Evolutionary conservation across 2,888 invertebrate species (phyloP).

Genomic region (Tortricodes alternella): DNA sequence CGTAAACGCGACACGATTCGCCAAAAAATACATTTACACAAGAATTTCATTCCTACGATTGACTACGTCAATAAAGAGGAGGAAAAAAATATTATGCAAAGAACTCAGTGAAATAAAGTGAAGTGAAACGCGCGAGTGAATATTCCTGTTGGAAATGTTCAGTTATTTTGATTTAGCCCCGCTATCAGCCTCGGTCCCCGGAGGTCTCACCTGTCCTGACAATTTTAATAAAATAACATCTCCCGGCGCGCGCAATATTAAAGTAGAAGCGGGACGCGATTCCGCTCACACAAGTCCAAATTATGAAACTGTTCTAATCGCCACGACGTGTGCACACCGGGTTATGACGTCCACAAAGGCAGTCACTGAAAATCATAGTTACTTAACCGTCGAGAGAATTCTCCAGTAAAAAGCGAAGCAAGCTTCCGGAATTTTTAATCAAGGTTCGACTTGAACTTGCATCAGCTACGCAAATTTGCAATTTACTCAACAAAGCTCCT

Average conservation of each 20-base stretch:
- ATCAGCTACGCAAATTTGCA: background rate
- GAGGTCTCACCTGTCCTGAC: slow-evolving; percentile 57
- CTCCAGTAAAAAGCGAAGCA: background rate
- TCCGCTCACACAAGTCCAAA: slow-evolving; percentile 7
- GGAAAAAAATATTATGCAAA: slow-evolving; percentile 47
- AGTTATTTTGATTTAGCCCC: slow-evolving; percentile 61
- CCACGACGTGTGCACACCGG: too few species aligned
- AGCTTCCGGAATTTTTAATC: slow-evolving; percentile 5
- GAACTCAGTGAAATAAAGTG: slow-evolving; percentile 44
- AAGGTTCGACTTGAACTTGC: background rate
- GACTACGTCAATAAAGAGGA: slow-evolving; percentile 63
- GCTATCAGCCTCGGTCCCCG: slow-evolving; percentile 47
- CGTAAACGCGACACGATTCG: slow-evolving; percentile 33
- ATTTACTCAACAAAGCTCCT: slow-evolving; percentile 1
- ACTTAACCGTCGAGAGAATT: background rate
- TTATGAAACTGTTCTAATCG: slow-evolving; percentile 1
- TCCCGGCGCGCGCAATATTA: slow-evolving; percentile 35
- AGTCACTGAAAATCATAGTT: background rate
- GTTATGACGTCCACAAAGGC: too few species aligned
- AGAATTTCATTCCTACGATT: slow-evolving; percentile 57
- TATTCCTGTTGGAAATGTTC: slow-evolving; percentile 56
- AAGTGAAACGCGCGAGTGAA: slow-evolving; percentile 51
- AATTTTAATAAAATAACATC: slow-evolving; percentile 69
- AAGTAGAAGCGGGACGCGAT: slow-evolving; percentile 3
- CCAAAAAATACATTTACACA: slow-evolving; percentile 54